These are phyloP conservation scores for Hylomyscus alleni DNA, from an alignment of 2,797 vertebrate genomes.

Conservation along the genomic window DNA sequence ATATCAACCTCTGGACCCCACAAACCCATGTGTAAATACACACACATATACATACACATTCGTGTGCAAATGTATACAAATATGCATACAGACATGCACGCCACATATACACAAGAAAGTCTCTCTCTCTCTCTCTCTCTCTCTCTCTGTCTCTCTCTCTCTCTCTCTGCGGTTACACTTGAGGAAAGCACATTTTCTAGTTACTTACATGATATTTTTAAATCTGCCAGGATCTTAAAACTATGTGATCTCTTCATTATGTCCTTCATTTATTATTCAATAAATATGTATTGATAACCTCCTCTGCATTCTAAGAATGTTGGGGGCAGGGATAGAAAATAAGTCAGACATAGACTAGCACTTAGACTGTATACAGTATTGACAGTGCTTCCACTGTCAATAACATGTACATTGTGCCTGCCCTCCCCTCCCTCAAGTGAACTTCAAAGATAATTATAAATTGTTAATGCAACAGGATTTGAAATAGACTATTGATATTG, in stretches of 20 bases:
- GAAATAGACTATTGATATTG: constrained; percentile 15
- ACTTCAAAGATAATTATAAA: constrained; percentile 56
- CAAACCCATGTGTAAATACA: background rate
- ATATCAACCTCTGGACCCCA: background rate
- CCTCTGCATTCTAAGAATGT: constrained; percentile 40
- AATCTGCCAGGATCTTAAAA: constrained; percentile 19
- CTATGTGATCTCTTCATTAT: constrained; percentile 35
- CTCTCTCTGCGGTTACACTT: constrained; percentile 38
- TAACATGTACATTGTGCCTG: background rate
- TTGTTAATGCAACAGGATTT: constrained; percentile 63
- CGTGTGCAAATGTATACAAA: background rate
- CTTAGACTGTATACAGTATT: constrained; percentile 15
- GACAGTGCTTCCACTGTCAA: no score
- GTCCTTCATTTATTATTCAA: constrained; percentile 3
- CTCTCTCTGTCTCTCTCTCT: no score
- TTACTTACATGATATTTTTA: background rate
- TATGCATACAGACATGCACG: background rate
- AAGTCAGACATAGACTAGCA: constrained; percentile 30
- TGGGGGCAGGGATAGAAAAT: background rate
- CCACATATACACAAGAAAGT: background rate
- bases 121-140: background rate
- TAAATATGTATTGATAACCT: constrained; percentile 27
- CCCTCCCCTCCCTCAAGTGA: background rate
- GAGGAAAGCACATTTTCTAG: constrained; percentile 31
- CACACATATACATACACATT: background rate